phyloP scores from a whole-genome alignment of 2,888 invertebrate genomes.

The Meta bourneti region DNA sequence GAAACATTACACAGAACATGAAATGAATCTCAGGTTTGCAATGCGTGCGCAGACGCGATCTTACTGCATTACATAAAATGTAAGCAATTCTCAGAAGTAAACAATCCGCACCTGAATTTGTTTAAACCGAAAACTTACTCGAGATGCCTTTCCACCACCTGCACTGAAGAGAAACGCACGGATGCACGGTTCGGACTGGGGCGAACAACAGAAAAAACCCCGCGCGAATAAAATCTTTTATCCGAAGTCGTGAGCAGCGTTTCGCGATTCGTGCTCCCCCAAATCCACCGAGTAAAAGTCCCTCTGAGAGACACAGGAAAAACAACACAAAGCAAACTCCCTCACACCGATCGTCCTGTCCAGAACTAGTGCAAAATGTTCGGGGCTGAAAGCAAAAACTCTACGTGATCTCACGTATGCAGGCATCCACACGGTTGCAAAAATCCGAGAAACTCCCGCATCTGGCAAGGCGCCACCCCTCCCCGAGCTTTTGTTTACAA shows the following conservation, averaged over 20 bases:
- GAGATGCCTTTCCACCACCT: too few species aligned
- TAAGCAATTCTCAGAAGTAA: too few species aligned
- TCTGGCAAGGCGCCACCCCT: slow-evolving; percentile 53
- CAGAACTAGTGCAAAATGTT: slow-evolving; percentile 69
- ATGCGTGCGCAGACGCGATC: too few species aligned
- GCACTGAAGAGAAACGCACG: too few species aligned
- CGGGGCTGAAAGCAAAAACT: slow-evolving; percentile 14
- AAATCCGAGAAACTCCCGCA: slow-evolving; percentile 28
- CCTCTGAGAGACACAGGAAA: not conserved
- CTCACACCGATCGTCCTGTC: not conserved
- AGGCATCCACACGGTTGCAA: not conserved
- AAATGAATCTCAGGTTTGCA: too few species aligned
- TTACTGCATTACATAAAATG: too few species aligned
- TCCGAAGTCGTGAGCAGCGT: slow-evolving; percentile 51
- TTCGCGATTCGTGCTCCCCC: slow-evolving; percentile 54
- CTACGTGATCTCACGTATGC: slow-evolving; percentile 49
- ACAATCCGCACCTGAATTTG: too few species aligned
- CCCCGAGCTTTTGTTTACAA: slow-evolving; percentile 53
- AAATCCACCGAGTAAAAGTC: slow-evolving; percentile 52
- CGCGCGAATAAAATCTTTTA: slow-evolving; percentile 54
- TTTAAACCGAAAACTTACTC: too few species aligned
- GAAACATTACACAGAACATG: too few species aligned
- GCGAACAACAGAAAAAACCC: not conserved
- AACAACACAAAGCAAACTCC: not conserved
- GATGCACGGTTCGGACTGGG: not conserved